Conservation (phyloP, 2,888 invertebrate genomes). For the Galerucella calmariensis region DNA sequence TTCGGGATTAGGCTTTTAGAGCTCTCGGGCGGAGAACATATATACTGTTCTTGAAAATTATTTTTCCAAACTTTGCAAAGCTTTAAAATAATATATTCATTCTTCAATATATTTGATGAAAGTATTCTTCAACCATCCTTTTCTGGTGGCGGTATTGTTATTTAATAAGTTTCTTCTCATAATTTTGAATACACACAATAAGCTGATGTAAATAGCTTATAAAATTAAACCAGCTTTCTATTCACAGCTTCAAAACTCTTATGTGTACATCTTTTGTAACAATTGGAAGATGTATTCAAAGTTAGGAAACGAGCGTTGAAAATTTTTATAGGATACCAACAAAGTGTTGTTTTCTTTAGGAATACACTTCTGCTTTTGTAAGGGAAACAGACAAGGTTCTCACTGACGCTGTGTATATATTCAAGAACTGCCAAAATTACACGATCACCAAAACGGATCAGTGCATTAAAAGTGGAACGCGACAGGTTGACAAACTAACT, state of each 20-base stretch:
- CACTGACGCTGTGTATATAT: not conserved
- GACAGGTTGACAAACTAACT: slow-evolving; percentile 10
- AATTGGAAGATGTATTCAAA: not conserved
- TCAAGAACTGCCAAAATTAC: slow-evolving; percentile 9
- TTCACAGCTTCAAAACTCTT: too few species aligned
- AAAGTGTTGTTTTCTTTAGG: slow-evolving; percentile 8
- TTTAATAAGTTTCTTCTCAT: not conserved
- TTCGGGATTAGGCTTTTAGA: too few species aligned
- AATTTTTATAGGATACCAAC: not conserved
- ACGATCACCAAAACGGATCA: slow-evolving; percentile 3
- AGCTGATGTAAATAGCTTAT: not conserved
- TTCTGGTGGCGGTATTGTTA: too few species aligned
- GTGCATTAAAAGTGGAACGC: slow-evolving; percentile 9
- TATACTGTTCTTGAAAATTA: too few species aligned
- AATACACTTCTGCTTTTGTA: slow-evolving; percentile 14
- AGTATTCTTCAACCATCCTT: too few species aligned
- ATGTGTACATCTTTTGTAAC: too few species aligned
- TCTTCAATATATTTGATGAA: too few species aligned
- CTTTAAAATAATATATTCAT: too few species aligned
- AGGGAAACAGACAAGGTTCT: slow-evolving; percentile 12
- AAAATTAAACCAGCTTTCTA: too few species aligned
- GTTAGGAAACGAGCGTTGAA: not conserved
- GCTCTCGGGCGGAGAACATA: too few species aligned
- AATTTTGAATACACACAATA: not conserved
- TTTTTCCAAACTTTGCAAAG: too few species aligned